Base-by-base conservation (phyloP, 1,140 invertebrate genomes). In the Drosophila dunni region DNA sequence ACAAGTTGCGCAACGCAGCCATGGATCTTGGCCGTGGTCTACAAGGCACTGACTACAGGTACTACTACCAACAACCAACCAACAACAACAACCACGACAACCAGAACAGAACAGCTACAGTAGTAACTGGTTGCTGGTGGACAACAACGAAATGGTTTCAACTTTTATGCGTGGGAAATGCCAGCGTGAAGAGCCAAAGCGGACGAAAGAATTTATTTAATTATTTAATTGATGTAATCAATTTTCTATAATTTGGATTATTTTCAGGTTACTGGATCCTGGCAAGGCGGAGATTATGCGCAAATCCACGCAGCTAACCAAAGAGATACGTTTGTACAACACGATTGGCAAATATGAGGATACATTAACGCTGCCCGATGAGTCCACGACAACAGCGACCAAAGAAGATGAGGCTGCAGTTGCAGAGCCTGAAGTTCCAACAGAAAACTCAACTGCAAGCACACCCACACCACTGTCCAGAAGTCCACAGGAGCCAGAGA, bases 41-140 rank as follows among this genome's bases (percentile, higher is more conserved):
- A 11, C 70, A 70, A 36, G 91, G 91, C 69, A 58, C 76, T 17
- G 79, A 91, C 70, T 91, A 91, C 81, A 91, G 91, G 91, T 91
- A 82, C 74, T 80, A 75, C 64, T 46, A 68, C 20, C 67, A 83
- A 67, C 77, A 68, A 50, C 75, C 75, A 64, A 74, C 67, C 67
- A 63, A 75, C 61, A 74, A 66, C 53, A 57, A 66, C 71, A 68
- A 78, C 48, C 71, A 73, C 42, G 33, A 63, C 67, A 82, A 53
- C 72, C 60, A 67, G 73, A 71, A 53, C 67, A 69, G 29, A 54
- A 66, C 46, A 78, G 58, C 69, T 69, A 15, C 36, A 40, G 9
- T 51, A 62, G 66, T 33, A 53, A 34, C 50, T 53, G 33, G 33
- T 42, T 42, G 61, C 48, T 46, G 40, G 38, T 40, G 40, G 40